Conservation (phyloP, 2,113 vertebrate species). For the Tetrao urogallus region DNA sequence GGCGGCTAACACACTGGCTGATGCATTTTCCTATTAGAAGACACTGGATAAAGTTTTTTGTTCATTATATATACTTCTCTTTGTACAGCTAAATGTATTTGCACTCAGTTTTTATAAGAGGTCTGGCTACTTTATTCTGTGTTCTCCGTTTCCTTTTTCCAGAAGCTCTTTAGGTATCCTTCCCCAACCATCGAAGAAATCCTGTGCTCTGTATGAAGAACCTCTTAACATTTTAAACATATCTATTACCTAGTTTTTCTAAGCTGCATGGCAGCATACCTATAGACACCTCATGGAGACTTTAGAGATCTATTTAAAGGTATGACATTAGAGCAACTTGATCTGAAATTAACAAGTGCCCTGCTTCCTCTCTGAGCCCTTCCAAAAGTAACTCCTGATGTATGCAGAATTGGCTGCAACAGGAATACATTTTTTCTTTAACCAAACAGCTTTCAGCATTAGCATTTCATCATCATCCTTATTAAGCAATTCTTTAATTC, state of each 20-base stretch:
- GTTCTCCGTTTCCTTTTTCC: neutral
- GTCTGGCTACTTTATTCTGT: neutral
- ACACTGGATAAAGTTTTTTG: neutral
- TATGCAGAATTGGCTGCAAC: neutral
- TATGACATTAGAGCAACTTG: neutral
- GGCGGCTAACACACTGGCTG: neutral
- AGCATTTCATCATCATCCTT: neutral
- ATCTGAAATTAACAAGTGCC: neutral
- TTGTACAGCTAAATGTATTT: neutral
- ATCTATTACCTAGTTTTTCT: neutral
- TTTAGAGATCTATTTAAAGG: neutral
- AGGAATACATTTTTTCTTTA: neutral
- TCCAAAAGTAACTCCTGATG: neutral
- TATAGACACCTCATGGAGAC: neutral
- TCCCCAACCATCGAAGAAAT: neutral
- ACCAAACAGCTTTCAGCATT: neutral
- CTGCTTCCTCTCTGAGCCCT: neutral
- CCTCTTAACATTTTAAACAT: neutral
- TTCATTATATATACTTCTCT: neutral
- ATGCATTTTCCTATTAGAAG: neutral
- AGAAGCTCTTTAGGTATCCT: neutral
- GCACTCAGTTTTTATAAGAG: neutral
- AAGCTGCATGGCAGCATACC: neutral
- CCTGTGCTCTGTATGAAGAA: neutral
- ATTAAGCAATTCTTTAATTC: neutral